Evolutionary conservation across 2,797 vertebrate species (phyloP).

Genomic region (Myotis pilosus): DNA sequence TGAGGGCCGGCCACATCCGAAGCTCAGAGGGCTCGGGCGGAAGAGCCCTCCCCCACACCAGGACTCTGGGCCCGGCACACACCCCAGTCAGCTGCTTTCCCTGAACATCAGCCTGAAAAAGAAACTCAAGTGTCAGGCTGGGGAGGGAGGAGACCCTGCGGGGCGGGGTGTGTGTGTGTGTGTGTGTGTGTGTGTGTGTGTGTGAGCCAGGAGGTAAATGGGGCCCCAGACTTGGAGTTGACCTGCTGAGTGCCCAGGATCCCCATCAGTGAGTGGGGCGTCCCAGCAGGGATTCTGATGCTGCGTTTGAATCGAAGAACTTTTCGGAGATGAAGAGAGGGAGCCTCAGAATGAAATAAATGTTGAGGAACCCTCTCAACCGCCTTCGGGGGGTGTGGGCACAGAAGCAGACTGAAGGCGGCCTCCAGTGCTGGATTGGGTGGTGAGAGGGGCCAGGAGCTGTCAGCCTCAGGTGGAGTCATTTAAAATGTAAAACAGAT

Average conservation of each 20-base stretch:
- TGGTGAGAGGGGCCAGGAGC: not conserved
- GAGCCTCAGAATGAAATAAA: not conserved
- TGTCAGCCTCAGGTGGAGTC: conserved; percentile 48
- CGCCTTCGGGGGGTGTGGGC: not conserved
- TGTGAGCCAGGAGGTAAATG: not conserved
- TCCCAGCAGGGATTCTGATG: not conserved
- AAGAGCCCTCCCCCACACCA: not conserved
- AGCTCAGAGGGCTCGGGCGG: not conserved
- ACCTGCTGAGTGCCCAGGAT: not conserved
- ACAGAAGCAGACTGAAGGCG: conserved; percentile 44
- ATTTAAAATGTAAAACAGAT: conserved; percentile 67
- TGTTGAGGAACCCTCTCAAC: not conserved
- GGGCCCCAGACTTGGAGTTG: not conserved
- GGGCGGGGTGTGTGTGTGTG: too few species aligned
- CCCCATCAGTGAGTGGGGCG: not conserved
- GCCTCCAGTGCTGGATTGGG: not conserved
- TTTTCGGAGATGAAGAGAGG: not conserved
- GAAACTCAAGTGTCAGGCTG: not conserved
- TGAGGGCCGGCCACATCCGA: not conserved
- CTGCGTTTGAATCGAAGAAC: not conserved
- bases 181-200: too few species aligned
- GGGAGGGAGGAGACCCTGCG: not conserved
- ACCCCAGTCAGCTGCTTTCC: not conserved
- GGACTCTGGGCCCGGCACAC: not conserved
- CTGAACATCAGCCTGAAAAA: not conserved